Percentiles rank a stretch among this genome's conserved stretches.
Conservation (phyloP, 2,797 vertebrate genomes). For the Taeniopygia guttata region DNA sequence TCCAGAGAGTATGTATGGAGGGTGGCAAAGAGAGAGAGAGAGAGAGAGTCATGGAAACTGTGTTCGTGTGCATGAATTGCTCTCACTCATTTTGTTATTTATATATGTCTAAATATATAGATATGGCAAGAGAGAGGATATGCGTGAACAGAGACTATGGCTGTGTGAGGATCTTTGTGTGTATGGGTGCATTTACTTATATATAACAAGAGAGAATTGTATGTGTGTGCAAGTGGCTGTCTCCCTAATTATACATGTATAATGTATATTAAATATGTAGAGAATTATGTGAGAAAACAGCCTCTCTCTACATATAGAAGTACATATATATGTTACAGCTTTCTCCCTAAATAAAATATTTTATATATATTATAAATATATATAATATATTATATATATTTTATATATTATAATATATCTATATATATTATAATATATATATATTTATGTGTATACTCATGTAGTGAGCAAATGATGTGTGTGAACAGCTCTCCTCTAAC, state of each 20-base stretch:
- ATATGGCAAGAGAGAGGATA: not conserved
- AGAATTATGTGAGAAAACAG: not conserved
- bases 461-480: not conserved
- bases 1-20: not conserved
- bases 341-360: not conserved
- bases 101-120: not conserved
- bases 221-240: not conserved
- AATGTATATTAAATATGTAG: not conserved
- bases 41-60: not conserved
- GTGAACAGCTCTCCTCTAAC: not conserved
- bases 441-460: not conserved
- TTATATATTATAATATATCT: no score
- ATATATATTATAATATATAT: no score
- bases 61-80: not conserved
- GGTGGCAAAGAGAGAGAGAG: rapidly evolving
- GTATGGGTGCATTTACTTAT: not conserved
- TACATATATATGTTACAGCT: not conserved
- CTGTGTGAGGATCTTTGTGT: not conserved
- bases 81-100: not conserved
- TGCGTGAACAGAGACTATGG: not conserved
- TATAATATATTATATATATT: no score
- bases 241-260: not conserved
- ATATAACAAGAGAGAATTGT: not conserved
- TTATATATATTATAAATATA: no score
- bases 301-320: not conserved